Evolutionary conservation across 2,888 invertebrate species (phyloP).

Genomic region (Lithophane ornitopus): DNA sequence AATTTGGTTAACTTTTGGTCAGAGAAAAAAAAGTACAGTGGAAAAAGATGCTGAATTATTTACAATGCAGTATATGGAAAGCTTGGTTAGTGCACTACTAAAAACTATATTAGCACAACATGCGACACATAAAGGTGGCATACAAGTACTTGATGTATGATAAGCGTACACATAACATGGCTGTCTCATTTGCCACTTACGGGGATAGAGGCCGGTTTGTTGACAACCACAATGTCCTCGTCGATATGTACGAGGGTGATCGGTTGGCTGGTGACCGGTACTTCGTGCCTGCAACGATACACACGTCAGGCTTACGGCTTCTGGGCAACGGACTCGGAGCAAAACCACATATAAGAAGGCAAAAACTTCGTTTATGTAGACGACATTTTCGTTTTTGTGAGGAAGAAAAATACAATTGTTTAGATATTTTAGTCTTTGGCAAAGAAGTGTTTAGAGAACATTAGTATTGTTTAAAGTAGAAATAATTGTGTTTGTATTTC

Average conservation of each 20-base stretch:
- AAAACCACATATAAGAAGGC: constrained; percentile 55
- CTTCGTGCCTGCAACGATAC: constrained; percentile 97
- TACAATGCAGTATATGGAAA: constrained; percentile 47
- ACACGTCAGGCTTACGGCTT: constrained; percentile 84
- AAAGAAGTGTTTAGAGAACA: constrained; percentile 11
- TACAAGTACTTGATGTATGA: constrained; percentile 87
- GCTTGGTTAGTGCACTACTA: constrained; percentile 53
- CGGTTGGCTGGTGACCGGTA: constrained; percentile 98
- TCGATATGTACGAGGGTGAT: constrained; percentile 99
- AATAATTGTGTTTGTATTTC: constrained; percentile 18
- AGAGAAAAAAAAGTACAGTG: constrained; percentile 8
- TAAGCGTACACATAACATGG: constrained; percentile 94
- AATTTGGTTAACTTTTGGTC: constrained; percentile 15
- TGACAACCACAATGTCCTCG: constrained; percentile 99
- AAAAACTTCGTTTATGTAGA: constrained; percentile 43
- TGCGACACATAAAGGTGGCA: constrained; percentile 71
- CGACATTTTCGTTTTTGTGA: constrained; percentile 32
- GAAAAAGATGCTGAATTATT: constrained; percentile 16
- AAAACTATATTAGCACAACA: constrained; percentile 63
- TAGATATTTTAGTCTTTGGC: constrained; percentile 21
- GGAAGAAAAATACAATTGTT: constrained; percentile 27
- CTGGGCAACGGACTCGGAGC: constrained; percentile 74
- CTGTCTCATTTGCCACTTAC: constrained; percentile 98
- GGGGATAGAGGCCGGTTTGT: constrained; percentile 99
- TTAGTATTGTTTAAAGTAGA: constrained; percentile 24